A percentile compares a stretch with the other conserved stretches of the same genome.
phyloP scores from a whole-genome alignment of 35 echinoderm and acorn worm genomes.

The Patiria miniata region DNA sequence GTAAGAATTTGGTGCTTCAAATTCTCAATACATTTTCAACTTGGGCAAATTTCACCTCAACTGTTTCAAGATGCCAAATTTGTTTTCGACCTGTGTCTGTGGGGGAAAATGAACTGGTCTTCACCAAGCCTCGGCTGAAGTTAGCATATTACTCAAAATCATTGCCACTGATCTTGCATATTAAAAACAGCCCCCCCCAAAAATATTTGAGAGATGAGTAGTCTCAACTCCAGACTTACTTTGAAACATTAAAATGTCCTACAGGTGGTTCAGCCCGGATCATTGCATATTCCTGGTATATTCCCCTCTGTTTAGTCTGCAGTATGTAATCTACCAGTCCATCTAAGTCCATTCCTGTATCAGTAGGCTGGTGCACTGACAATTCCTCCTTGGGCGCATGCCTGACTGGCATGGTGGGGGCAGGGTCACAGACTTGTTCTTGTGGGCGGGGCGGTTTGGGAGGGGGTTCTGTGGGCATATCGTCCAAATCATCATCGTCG shows the following conservation, averaged over 20 bases:
- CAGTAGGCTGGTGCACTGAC: constrained; percentile 66
- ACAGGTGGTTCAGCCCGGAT: constrained; percentile 91
- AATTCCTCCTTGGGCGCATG: constrained; percentile 46
- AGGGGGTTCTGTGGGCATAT: constrained; percentile 63
- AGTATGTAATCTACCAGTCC: constrained; percentile 79
- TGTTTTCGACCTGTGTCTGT: too few species aligned
- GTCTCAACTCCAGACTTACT: constrained; percentile 49
- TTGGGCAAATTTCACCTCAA: too few species aligned
- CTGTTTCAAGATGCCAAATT: too few species aligned
- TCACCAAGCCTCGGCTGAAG: too few species aligned
- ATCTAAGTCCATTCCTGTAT: constrained; percentile 76
- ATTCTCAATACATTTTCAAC: too few species aligned
- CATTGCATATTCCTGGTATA: constrained; percentile 93
- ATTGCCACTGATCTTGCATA: too few species aligned
- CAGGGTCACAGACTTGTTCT: constrained; percentile 37
- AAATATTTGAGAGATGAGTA: too few species aligned
- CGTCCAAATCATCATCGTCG: constrained; percentile 26
- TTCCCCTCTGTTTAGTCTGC: constrained; percentile 74
- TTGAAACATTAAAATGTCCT: constrained; percentile 90
- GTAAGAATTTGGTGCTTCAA: too few species aligned
- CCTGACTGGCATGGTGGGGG: constrained; percentile 54
- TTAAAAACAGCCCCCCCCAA: too few species aligned
- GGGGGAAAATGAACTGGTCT: too few species aligned
- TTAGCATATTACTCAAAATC: too few species aligned
- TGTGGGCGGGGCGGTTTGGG: constrained; percentile 78